These are phyloP conservation scores for Lepidochitona cinerea DNA, from an alignment of 2,888 invertebrate species.

Conservation along the genomic window DNA sequence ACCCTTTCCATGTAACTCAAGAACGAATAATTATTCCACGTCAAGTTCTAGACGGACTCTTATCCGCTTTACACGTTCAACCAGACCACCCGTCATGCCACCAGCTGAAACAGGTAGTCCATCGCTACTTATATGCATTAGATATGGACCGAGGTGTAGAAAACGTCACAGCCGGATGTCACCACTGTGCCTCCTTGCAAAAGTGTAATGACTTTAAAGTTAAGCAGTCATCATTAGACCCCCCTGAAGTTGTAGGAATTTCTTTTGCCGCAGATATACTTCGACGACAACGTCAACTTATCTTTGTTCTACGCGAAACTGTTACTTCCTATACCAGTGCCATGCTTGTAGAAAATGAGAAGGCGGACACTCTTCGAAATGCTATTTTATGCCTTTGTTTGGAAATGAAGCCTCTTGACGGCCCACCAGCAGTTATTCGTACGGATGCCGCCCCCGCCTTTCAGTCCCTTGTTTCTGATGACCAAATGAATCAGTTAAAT, in stretches of 20 bases:
- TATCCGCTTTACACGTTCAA: conserved; percentile 36
- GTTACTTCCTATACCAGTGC: conserved; percentile 30
- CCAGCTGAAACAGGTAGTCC: conserved; percentile 31
- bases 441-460: conserved; percentile 26
- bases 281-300: conserved; percentile 31
- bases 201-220: conserved; percentile 22
- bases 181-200: conserved; percentile 35
- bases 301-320: conserved; percentile 27
- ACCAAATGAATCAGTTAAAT: not conserved
- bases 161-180: conserved; percentile 24
- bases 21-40: conserved; percentile 39
- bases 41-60: conserved; percentile 31
- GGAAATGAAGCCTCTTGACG: conserved; percentile 17
- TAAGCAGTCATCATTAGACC: conserved; percentile 32
- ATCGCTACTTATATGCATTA: conserved; percentile 35
- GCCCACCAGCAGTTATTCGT: conserved; percentile 20
- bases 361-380: conserved; percentile 2
- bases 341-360: conserved; percentile 17
- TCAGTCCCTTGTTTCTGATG: conserved; percentile 14
- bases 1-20: conserved; percentile 9
- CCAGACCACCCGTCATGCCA: conserved; percentile 37
- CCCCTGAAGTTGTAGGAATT: conserved; percentile 30
- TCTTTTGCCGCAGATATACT: conserved; percentile 44
- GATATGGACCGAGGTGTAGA: conserved; percentile 28
- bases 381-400: not conserved